Conservation (phyloP, 1,140 invertebrate genomes). For the Caerostris darwini region DNA sequence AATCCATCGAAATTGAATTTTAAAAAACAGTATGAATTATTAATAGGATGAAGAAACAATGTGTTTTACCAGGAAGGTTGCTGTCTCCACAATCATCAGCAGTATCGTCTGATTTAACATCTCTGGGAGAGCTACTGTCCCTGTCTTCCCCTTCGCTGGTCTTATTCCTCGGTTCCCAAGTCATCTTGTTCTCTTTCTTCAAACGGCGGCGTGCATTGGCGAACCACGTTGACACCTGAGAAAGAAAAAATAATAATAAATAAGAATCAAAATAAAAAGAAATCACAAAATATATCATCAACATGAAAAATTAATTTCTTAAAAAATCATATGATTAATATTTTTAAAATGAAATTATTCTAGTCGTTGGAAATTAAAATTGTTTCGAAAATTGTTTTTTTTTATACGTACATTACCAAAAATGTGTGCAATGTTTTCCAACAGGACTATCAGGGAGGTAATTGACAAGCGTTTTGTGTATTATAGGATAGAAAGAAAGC, state of each 20-base stretch:
- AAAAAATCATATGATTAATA: no score
- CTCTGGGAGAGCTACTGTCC: slow-evolving; percentile 52
- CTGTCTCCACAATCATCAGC: slow-evolving; percentile 39
- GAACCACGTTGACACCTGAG: slow-evolving; percentile 87
- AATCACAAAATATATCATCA: no score
- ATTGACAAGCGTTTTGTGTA: no score
- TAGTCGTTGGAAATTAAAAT: no score
- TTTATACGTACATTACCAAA: no score
- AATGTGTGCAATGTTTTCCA: no score
- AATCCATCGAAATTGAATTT: neutral
- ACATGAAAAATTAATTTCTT: no score
- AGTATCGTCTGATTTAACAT: slow-evolving; percentile 15
- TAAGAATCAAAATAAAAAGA: no score
- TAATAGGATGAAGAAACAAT: neutral
- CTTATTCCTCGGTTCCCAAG: slow-evolving; percentile 85
- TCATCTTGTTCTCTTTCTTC: slow-evolving; percentile 89
- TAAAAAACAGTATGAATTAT: neutral
- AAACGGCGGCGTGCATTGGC: slow-evolving; percentile 86
- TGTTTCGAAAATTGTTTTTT: no score
- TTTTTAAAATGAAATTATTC: no score
- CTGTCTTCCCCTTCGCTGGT: slow-evolving; percentile 73
- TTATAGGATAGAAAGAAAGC: no score
- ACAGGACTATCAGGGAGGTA: no score
- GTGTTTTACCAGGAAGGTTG: slow-evolving; percentile 14
- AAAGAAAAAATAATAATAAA: neutral